Evolutionary conservation across 2,888 invertebrate genomes (phyloP), one percentile per base, ranked within the genome.

Genomic region (Ophion ventricosus): DNA sequence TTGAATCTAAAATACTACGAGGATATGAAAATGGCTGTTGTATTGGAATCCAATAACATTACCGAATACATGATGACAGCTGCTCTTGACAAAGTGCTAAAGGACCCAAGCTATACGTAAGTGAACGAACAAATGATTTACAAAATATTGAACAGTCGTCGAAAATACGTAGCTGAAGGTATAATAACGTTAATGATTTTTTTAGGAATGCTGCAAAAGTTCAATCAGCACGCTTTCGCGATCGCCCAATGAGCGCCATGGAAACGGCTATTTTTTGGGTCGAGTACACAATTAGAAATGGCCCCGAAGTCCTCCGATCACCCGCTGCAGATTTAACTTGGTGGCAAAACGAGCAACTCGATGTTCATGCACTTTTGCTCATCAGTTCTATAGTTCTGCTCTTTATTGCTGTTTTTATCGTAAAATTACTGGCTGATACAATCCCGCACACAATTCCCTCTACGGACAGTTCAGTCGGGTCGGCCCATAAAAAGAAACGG

Each of bases 51-150:
- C 29, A 17, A 84, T 17, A 66, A 86, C 17, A 70, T 94, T 1
- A 93, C 92, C 0, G 91, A 91, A 56, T 89, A 93, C 17, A 90
- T 90, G 7, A 80, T 95, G 59, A 89, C 91, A 2, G 74, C 86
- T 1, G 92, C 92, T 57, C 87, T 94, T 1, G 89, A 92, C n/a
- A 86, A 90, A 17, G 87, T 94, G 43, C 83, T 94, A 17, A 85
- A 89, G 1, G 91, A 94, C 84, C 92, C 92, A 0, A 89, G 87
- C 11, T 94, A 94, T 84, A 92, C 88, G 86, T 91, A 79, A 73
- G 49, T 67, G 8, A 25, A n/a, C 17, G 2, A 23, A 64, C 17
- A 35, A 66, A 56, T n/a, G 17, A 61, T 0, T 8, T 14, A n/a
- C 26, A 14, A 4, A 17, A n/a, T 23, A 59, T n/a, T 49, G 25